These are phyloP conservation scores for Archips crataeganus DNA, from an alignment of 2,888 invertebrate species.

Conservation along the genomic window DNA sequence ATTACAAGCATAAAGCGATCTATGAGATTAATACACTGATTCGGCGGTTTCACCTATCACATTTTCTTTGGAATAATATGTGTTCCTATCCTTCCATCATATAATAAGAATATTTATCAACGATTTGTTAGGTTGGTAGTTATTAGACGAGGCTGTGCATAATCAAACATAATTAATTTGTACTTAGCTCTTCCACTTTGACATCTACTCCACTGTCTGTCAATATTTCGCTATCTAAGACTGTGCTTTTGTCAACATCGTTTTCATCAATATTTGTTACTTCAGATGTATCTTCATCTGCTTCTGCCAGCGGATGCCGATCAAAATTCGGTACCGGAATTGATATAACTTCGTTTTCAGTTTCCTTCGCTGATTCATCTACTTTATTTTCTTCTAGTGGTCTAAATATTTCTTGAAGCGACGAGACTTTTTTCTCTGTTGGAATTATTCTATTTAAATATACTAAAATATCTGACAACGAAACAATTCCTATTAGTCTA, in stretches of 20 bases:
- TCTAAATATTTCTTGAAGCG: conserved; percentile 81
- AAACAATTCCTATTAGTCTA: conserved; percentile 80
- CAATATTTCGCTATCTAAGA: conserved; percentile 10
- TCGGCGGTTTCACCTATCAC: conserved; percentile 77
- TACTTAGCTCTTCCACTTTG: conserved; percentile 31
- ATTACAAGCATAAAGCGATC: conserved; percentile 76
- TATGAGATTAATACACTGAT: conserved; percentile 77
- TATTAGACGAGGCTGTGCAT: conserved; percentile 41
- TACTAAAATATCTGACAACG: conserved; percentile 81
- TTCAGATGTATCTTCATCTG: conserved; percentile 55
- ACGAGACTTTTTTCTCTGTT: conserved; percentile 79
- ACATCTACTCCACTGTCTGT: conserved; percentile 16
- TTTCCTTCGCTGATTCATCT: conserved; percentile 76
- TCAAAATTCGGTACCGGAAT: conserved; percentile 74
- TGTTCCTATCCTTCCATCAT: conserved; percentile 53
- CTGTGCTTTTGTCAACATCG: conserved; percentile 23
- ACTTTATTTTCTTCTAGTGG: conserved; percentile 81
- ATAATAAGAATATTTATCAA: conserved; percentile 21
- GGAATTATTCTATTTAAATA: conserved; percentile 84
- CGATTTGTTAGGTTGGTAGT: conserved; percentile 23
- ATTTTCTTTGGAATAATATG: conserved; percentile 78
- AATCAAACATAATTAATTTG: conserved; percentile 28
- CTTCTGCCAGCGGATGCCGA: conserved; percentile 63
- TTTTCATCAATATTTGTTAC: conserved; percentile 43
- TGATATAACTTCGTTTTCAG: conserved; percentile 75